Conservation (phyloP, 2,113 vertebrate genomes). For the Melanerpes formicivorus region DNA sequence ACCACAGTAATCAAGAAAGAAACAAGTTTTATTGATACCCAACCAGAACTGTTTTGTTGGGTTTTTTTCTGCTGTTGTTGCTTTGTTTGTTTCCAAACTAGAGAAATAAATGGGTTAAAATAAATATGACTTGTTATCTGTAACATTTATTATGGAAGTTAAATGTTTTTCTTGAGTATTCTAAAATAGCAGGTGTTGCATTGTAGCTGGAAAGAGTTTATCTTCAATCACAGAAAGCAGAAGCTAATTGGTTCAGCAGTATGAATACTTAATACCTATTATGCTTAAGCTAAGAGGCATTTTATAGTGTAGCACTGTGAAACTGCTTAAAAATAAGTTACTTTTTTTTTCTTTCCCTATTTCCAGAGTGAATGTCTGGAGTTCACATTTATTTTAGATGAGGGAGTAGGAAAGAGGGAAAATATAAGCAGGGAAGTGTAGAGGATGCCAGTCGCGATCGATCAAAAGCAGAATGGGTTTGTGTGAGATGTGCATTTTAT, state of each 20-base stretch:
- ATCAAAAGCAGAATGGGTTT: background rate
- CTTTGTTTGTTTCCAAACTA: background rate
- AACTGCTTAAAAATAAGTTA: background rate
- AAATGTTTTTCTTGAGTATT: background rate
- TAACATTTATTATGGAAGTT: background rate
- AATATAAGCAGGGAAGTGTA: background rate
- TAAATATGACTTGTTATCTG: background rate
- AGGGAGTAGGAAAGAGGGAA: background rate
- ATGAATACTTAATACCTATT: rapidly evolving
- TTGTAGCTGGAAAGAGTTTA: background rate
- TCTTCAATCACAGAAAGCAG: background rate
- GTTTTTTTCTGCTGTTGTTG: background rate
- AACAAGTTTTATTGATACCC: background rate
- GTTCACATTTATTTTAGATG: background rate
- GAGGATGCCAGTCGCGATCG: background rate
- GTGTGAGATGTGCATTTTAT: background rate
- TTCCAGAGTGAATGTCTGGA: background rate
- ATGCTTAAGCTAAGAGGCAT: background rate
- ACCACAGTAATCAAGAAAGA: background rate
- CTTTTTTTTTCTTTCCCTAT: background rate
- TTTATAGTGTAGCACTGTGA: background rate
- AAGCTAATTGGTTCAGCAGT: background rate
- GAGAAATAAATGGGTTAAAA: background rate
- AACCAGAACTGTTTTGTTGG: background rate
- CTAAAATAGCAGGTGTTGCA: background rate